Evolutionary conservation across 2,888 invertebrate species (phyloP).

Genomic region (Tetranychus piercei): DNA sequence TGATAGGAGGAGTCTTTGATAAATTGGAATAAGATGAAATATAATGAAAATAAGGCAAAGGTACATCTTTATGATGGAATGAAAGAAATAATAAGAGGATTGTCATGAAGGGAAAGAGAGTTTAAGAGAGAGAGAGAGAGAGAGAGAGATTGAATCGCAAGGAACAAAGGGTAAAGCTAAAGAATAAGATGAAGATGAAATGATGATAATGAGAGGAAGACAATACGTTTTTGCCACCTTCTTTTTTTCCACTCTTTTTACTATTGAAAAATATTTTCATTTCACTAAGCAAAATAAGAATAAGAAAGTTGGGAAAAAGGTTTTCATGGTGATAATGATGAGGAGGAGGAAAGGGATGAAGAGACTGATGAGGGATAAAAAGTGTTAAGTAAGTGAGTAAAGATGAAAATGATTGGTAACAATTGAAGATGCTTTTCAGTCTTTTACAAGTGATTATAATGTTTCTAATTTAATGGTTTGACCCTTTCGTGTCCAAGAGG

Average conservation of each 20-base stretch:
- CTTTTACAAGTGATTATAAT: no score
- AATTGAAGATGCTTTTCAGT: no score
- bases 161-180: background rate
- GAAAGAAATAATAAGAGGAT: background rate
- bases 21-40: slow-evolving; percentile 1
- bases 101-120: background rate
- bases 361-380: background rate
- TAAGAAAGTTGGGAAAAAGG: background rate
- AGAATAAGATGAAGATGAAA: background rate
- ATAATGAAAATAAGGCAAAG: background rate
- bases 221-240: background rate
- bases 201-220: background rate
- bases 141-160: background rate
- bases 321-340: background rate
- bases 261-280: background rate
- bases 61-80: background rate
- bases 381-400: background rate
- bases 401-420: no score
- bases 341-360: background rate
- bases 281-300: background rate
- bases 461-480: no score
- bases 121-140: no score
- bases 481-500: no score
- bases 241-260: background rate
- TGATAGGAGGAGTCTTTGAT: background rate